Evolutionary conservation across 2,797 vertebrate genomes (phyloP), one percentile per base, ranked within the genome.

Genomic region (Thaleichthys pacificus): DNA sequence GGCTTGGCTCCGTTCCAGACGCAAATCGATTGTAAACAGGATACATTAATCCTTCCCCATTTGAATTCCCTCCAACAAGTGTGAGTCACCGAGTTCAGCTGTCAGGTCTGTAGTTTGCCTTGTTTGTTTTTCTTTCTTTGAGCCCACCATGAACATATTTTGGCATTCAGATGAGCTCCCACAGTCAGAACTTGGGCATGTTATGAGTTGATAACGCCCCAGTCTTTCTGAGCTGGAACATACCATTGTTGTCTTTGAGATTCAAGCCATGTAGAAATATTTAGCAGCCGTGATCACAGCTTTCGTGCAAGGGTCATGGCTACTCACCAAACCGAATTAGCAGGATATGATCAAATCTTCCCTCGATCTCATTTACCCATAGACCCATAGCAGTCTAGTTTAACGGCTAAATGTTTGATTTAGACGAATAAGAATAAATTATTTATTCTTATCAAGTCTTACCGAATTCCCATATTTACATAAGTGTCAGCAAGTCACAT

Each of bases 11-110:
- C 80, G 74, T 66, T 61, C 49, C 61, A 61, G 35, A 24, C 51
- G 60, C 54, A 77, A 68, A 74, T 14, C 73, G 66, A 84, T 80
- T 82, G 72, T 63, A 61, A 77, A 72, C 66, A 74, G 62, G 74
- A 74, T 17, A 61, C 26, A 68, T 79, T 70, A 63, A 79, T 60
- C 66, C 70, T 73, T 56, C 24, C 61, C 68, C 30, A 61, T 71
- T 35, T 70, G 58, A 71, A 71, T 71, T 71, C 61, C 21, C 28
- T 54, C 15, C 24, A 51, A 14, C 17, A 51, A 9, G 19, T 54
- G 68, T 77, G 75, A 84, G 62, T 84, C 30, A 72, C 17, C 9
- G 11, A 3, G 19, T 26, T 64, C 47, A 77, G 57, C 70, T 61
- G 49, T 15, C 61, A 7, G 51, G 2, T 42, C 15, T 47, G 35